These are phyloP conservation scores for Xiphorhynchus erythropygius DNA, from an alignment of 2,797 vertebrate genomes.

Conservation along the genomic window DNA sequence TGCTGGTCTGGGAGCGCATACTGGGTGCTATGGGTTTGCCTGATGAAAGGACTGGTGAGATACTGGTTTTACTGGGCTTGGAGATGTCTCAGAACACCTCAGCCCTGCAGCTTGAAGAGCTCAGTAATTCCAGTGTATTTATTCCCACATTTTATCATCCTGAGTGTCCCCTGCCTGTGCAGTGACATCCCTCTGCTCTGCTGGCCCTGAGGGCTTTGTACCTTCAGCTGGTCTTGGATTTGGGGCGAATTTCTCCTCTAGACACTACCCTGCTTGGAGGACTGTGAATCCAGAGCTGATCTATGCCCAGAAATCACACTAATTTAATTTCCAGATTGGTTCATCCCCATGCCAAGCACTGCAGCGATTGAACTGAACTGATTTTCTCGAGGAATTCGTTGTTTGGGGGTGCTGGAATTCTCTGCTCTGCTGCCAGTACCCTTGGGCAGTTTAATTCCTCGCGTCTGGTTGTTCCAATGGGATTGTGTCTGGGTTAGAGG, in stretches of 20 bases:
- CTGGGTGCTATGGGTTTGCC: not conserved
- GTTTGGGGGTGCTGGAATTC: not conserved
- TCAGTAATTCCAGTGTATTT: not conserved
- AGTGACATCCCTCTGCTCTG: slow-evolving; percentile 21
- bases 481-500: rapidly evolving
- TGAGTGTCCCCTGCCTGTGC: not conserved
- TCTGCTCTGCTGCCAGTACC: not conserved
- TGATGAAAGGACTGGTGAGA: not conserved
- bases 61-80: not conserved
- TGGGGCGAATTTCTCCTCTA: not conserved
- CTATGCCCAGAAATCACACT: not conserved
- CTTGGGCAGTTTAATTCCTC: rapidly evolving
- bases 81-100: rapidly evolving
- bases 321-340: not conserved
- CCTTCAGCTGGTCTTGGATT: not conserved
- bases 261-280: not conserved
- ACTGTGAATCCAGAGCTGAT: not conserved
- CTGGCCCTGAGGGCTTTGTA: not conserved
- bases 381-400: not conserved
- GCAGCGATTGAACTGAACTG: not conserved
- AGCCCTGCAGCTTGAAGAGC: not conserved
- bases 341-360: rapidly evolving
- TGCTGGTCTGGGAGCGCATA: rapidly evolving
- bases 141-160: not conserved
- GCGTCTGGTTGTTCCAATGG: rapidly evolving